Evolutionary conservation across 2,888 invertebrate genomes (phyloP).

Genomic region (Scelioninae gen. 1): DNA sequence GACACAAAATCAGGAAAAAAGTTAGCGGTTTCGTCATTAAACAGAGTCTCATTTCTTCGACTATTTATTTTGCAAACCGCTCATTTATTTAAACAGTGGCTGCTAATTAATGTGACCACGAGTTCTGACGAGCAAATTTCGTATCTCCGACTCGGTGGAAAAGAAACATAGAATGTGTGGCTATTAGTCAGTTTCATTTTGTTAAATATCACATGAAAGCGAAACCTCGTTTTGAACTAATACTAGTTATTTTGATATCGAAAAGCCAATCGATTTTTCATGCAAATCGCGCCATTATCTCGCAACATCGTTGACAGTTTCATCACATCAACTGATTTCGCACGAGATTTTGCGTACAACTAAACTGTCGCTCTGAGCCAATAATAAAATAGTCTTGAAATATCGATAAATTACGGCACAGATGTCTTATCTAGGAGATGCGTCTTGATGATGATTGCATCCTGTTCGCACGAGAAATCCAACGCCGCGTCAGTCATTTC

Average conservation of each 20-base stretch:
- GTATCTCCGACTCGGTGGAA: neutral
- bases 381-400: constrained; percentile 27
- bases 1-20: neutral
- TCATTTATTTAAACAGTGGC: constrained; percentile 33
- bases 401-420: constrained; percentile 48
- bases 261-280: constrained; percentile 5
- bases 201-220: neutral
- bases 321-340: constrained; percentile 7
- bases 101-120: constrained; percentile 41
- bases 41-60: constrained; percentile 18
- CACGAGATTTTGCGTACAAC: neutral
- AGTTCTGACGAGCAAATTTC: constrained; percentile 8
- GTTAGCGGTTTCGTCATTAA: constrained; percentile 16
- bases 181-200: constrained; percentile 5
- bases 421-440: constrained; percentile 49
- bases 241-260: constrained; percentile 1
- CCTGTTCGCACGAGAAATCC: constrained; percentile 45
- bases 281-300: constrained; percentile 2
- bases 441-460: constrained; percentile 62
- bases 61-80: constrained; percentile 37
- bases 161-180: neutral
- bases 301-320: neutral
- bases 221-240: constrained; percentile 5
- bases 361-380: neutral
- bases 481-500: constrained; percentile 54